A percentile compares a stretch with the other conserved stretches of the same genome.
Conservation (phyloP, 1,140 invertebrate species). For the Papilio glaucus region DNA sequence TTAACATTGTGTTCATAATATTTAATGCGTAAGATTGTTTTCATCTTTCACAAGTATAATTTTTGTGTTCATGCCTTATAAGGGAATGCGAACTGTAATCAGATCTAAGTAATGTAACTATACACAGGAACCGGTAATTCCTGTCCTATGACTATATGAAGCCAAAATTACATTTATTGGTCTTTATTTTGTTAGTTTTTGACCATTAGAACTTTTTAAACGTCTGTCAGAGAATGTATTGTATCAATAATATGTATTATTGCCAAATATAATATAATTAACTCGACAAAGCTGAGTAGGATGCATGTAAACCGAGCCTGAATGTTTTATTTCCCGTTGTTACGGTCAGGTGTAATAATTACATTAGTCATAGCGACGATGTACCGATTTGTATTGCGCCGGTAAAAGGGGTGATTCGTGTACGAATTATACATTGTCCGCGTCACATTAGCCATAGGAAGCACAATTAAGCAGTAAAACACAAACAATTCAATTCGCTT, state of each 20-base stretch:
- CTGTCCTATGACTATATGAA: no score
- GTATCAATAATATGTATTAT: neutral
- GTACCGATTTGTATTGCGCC: conserved; percentile 23
- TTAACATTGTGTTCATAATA: neutral
- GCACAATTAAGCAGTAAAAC: neutral
- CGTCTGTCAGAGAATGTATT: neutral
- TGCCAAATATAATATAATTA: neutral
- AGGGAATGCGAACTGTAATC: no score
- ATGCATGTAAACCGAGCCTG: conserved; percentile 14
- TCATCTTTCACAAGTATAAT: no score
- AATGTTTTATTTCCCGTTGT: conserved; percentile 36
- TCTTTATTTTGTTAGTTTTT: no score
- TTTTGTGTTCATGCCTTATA: no score
- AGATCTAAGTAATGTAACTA: no score
- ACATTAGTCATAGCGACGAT: conserved; percentile 41
- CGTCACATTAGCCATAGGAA: neutral
- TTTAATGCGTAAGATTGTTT: no score
- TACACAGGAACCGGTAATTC: no score
- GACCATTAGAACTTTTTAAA: no score
- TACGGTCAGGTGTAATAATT: conserved; percentile 42
- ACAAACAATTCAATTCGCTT: neutral
- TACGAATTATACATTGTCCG: neutral
- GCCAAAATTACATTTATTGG: no score
- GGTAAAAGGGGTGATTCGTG: neutral
- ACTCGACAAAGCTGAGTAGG: neutral